Base-by-base conservation (phyloP, 2,888 invertebrate species). In the Tridacna crocea region DNA sequence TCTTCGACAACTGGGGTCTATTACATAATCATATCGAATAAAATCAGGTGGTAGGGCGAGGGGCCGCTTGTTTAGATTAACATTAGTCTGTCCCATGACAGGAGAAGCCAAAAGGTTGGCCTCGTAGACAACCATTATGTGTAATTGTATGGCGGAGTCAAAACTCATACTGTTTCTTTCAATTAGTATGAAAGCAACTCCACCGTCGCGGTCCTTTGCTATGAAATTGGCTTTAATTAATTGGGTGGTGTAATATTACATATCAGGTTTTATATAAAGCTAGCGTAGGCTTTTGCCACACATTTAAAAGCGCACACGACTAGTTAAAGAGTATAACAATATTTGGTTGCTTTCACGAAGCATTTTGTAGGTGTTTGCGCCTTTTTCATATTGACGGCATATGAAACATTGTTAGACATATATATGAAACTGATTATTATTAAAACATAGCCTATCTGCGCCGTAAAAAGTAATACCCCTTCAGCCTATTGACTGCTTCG, bases 1-100 rank as follows among this genome's bases (percentile, higher is more conserved):
- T 11, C 55, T 19, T 24, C 46, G 72, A 27, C 51, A 58, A 72
- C 61, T 26, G n/a, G 61, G 58, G 48, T 47, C 15, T 70, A 77
- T 83, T 83, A 48, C 73, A 61, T 63, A 83, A 83, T 79, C 55
- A 46, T 46, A 22, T 26, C 46, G 26, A 63, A 48, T 46, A 74
- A 75, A 22, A 65, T 63, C 79, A 79, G 82, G 82, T 82, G 82
- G 82, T 48, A 63, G 66, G 73, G 61, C 75, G 51, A 77, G 58
- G 81, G 36, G 82, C 76, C 79, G 73, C 47, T 11, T 61, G 55
- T n/a, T 72, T 72, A 82, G 36, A 36, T 79, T 79, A 79, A 70
- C 17, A 51, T 60, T 66, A 73, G 60, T 72, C 61, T 51, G n/a
- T 73, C 61, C 22, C 24, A 19, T 22, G 61, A 61, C 26, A 24